Conservation (phyloP, 2,888 invertebrate species). For the Dilophus febrilis region DNA sequence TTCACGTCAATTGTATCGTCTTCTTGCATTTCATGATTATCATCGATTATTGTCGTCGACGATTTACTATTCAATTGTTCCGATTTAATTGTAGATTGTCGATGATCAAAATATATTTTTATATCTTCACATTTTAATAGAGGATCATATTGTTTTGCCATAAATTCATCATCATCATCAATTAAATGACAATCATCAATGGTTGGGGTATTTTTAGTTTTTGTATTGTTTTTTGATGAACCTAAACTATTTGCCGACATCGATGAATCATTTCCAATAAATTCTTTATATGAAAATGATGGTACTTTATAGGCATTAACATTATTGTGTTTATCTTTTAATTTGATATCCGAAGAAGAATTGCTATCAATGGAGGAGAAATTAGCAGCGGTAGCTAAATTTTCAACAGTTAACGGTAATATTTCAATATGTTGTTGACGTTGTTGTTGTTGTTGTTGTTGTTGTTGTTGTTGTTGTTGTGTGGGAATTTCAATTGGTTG, state of each 20-base stretch:
- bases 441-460: background rate
- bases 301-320: slow-evolving; percentile 11
- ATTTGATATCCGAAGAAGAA: too few species aligned
- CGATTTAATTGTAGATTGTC: too few species aligned
- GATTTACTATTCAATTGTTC: too few species aligned
- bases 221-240: background rate
- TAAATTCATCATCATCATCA: too few species aligned
- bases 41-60: too few species aligned
- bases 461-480: background rate
- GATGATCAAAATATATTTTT: slow-evolving; percentile 27
- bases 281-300: slow-evolving; percentile 9
- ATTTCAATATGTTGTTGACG: slow-evolving; percentile 10
- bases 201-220: background rate
- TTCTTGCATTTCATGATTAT: too few species aligned
- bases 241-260: background rate
- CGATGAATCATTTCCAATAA: background rate
- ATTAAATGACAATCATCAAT: background rate
- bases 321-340: too few species aligned
- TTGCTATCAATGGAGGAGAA: too few species aligned
- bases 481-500: slow-evolving; percentile 24
- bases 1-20: too few species aligned
- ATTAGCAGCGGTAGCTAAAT: background rate
- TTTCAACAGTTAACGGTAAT: background rate
- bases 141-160: slow-evolving; percentile 1
- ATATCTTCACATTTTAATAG: slow-evolving; percentile 28